Evolutionary conservation across 2,797 vertebrate genomes (phyloP).

Genomic region (Neostethus bicornis): DNA sequence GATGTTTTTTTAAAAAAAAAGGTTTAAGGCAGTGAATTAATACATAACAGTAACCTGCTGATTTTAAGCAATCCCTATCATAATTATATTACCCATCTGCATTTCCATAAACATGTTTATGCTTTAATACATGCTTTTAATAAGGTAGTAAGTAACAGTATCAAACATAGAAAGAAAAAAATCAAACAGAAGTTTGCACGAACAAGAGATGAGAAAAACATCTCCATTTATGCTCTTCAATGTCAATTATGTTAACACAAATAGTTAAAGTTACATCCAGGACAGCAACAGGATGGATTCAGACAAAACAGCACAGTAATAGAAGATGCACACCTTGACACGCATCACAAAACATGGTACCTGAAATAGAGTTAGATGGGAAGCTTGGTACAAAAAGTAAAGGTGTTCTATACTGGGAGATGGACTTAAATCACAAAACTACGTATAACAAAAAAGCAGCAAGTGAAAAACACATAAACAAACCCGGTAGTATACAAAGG

Average conservation of each 20-base stretch:
- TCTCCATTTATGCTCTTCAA: not conserved
- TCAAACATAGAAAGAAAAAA: conserved; percentile 2
- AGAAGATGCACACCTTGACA: not conserved
- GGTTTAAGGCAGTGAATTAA: no score
- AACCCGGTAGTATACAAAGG: conserved; percentile 56
- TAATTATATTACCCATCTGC: conserved; percentile 18
- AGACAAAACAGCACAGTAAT: not conserved
- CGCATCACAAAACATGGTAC: conserved; percentile 27
- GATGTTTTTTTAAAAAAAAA: no score
- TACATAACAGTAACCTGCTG: no score
- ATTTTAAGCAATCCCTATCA: not conserved
- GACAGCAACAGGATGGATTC: not conserved
- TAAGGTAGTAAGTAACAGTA: conserved; percentile 4
- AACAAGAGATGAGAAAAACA: conserved; percentile 10
- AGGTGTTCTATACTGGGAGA: conserved; percentile 74
- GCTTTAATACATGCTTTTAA: conserved; percentile 10
- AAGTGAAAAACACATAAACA: conserved; percentile 36
- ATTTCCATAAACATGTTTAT: conserved; percentile 14
- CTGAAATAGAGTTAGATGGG: conserved; percentile 70
- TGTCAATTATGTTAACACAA: conserved; percentile 10
- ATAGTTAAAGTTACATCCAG: not conserved
- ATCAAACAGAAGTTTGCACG: conserved; percentile 8
- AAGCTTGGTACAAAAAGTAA: conserved; percentile 70
- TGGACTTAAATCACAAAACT: conserved; percentile 71
- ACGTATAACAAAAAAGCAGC: conserved; percentile 14